phyloP scores from a whole-genome alignment of 1,140 invertebrate species.

The Aphidius ervi region DNA sequence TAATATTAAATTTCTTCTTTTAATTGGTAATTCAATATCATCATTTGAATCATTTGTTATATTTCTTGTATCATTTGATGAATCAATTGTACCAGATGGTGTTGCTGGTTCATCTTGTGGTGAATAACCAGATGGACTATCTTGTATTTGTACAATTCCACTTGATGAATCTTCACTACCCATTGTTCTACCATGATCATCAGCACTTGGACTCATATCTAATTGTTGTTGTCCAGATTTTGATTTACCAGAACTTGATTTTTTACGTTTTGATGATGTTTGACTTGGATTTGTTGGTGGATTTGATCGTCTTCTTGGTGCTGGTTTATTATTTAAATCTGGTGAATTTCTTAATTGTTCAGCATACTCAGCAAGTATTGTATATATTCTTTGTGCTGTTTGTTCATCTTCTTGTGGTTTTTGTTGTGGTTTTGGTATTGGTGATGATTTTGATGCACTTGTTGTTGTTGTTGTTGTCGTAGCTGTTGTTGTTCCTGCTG shows the following conservation, averaged over 20 bases:
- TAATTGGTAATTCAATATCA: constrained; percentile 36
- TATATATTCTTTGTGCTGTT: constrained; percentile 74
- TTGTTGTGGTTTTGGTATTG: constrained; percentile 65
- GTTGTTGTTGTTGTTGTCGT: constrained; percentile 51
- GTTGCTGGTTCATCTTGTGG: constrained; percentile 41
- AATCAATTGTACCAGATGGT: constrained; percentile 27
- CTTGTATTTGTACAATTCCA: constrained; percentile 59
- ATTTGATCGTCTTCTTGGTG: constrained; percentile 68
- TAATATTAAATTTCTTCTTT: constrained; percentile 45
- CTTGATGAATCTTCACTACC: constrained; percentile 69
- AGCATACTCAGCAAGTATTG: constrained; percentile 76
- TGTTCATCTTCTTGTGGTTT: constrained; percentile 79
- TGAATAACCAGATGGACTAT: constrained; percentile 44
- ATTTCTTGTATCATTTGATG: constrained; percentile 27
- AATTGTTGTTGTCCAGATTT: constrained; percentile 53
- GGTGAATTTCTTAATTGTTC: constrained; percentile 75
- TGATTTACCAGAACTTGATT: constrained; percentile 59
- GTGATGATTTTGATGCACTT: constrained; percentile 61
- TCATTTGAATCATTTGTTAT: constrained; percentile 44
- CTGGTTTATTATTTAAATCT: constrained; percentile 76
- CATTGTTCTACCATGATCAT: constrained; percentile 63
- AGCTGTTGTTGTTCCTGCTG: too few species aligned
- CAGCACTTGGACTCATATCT: constrained; percentile 60
- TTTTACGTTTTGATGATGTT: constrained; percentile 66
- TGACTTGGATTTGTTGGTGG: constrained; percentile 68